Conservation (phyloP, 2,888 invertebrate genomes). For the Epiblema foenella region DNA sequence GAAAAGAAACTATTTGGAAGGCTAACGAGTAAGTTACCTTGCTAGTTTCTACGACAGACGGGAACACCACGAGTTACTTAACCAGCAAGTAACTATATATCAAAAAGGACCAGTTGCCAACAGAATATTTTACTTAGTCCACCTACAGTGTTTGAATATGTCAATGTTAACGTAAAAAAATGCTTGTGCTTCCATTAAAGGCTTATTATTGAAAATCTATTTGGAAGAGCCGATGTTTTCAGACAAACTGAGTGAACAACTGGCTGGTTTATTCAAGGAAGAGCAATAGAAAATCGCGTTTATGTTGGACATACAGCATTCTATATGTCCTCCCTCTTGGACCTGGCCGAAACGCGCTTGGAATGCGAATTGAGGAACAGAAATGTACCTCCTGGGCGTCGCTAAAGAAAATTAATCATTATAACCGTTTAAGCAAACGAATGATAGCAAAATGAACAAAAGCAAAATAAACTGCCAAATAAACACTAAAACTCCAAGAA, state of each 20-base stretch:
- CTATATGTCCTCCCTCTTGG: too few species aligned
- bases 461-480: too few species aligned
- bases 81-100: slow-evolving; percentile 88
- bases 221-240: slow-evolving; percentile 97
- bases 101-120: slow-evolving; percentile 90
- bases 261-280: slow-evolving; percentile 94
- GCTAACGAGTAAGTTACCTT: slow-evolving; percentile 93
- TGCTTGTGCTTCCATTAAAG: slow-evolving; percentile 93
- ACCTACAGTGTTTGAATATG: slow-evolving; percentile 96
- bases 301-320: too few species aligned
- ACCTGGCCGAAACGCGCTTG: too few species aligned
- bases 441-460: too few species aligned
- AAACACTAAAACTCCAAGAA: neutral
- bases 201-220: slow-evolving; percentile 99
- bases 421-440: too few species aligned
- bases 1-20: too few species aligned
- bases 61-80: slow-evolving; percentile 92
- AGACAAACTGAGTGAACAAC: slow-evolving; percentile 92
- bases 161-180: slow-evolving; percentile 94
- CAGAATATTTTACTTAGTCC: slow-evolving; percentile 98
- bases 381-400: too few species aligned
- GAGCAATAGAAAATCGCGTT: too few species aligned
- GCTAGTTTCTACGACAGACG: slow-evolving; percentile 93
- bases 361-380: too few species aligned
- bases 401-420: too few species aligned